Conservation (phyloP, 2,888 invertebrate species). For the Tridacna crocea region DNA sequence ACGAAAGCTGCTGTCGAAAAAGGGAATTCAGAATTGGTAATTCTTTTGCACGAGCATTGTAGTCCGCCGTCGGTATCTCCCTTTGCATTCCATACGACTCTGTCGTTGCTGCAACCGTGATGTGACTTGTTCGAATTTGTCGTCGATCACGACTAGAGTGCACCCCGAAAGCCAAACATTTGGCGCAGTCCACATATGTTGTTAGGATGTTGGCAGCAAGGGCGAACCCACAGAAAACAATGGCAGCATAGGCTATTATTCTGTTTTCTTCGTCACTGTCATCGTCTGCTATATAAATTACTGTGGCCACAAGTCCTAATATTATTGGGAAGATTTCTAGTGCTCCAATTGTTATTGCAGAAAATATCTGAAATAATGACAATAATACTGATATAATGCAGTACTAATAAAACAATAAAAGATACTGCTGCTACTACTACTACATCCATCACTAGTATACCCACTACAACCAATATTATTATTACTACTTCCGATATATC, state of each 20-base stretch:
- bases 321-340: neutral
- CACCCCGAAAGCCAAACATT: neutral
- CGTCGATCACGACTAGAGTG: neutral
- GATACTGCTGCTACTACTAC: no score
- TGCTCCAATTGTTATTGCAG: neutral
- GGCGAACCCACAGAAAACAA: neutral
- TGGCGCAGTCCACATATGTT: neutral
- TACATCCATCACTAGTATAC: no score
- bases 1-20: conserved; percentile 1
- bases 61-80: neutral
- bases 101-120: no score
- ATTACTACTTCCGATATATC: no score
- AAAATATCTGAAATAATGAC: neutral
- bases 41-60: neutral
- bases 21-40: conserved; percentile 1
- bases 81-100: neutral
- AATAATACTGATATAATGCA: no score
- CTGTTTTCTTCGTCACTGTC: neutral
- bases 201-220: neutral
- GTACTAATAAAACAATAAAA: no score
- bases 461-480: no score
- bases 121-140: neutral
- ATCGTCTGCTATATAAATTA: neutral
- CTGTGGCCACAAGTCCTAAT: neutral
- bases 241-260: neutral